Percentiles rank a stretch among this genome's conserved stretches.
Evolutionary conservation across 2,113 vertebrate genomes (phyloP).

Genomic region (Myocastor coypus): DNA sequence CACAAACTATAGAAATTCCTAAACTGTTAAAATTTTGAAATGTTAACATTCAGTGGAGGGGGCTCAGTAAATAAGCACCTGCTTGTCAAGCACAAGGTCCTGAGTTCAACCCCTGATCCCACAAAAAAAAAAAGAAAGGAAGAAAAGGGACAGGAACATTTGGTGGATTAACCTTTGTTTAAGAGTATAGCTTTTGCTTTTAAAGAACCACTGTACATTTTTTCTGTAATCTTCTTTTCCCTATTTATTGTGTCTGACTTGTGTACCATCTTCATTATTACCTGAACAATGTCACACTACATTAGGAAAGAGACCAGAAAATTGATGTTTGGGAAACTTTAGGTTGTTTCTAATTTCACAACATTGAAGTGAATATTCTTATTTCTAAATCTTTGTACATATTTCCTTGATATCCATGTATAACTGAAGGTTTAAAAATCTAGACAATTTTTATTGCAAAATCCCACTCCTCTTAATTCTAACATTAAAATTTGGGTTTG

Average conservation of each 20-base stretch:
- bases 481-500: not conserved
- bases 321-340: not conserved
- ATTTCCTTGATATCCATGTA: not conserved
- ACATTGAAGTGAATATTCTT: slow-evolving; percentile 2
- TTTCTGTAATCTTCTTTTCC: not conserved
- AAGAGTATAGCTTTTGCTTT: not conserved
- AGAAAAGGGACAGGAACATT: no score
- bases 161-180: not conserved
- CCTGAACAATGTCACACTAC: not conserved
- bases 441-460: not conserved
- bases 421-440: not conserved
- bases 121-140: no score
- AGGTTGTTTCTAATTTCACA: slow-evolving; percentile 9
- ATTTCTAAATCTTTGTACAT: not conserved
- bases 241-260: not conserved
- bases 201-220: not conserved
- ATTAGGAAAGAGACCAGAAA: not conserved
- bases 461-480: not conserved
- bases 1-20: not conserved
- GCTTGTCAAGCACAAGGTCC: no score
- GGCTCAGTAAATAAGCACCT: no score
- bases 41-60: not conserved
- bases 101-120: no score
- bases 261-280: not conserved
- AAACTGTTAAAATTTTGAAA: slow-evolving; percentile 6